A percentile compares a stretch with the other conserved stretches of the same genome.
These are phyloP conservation scores for Nomada fabriciana DNA, from an alignment of 2,888 invertebrate genomes.

Conservation along the genomic window DNA sequence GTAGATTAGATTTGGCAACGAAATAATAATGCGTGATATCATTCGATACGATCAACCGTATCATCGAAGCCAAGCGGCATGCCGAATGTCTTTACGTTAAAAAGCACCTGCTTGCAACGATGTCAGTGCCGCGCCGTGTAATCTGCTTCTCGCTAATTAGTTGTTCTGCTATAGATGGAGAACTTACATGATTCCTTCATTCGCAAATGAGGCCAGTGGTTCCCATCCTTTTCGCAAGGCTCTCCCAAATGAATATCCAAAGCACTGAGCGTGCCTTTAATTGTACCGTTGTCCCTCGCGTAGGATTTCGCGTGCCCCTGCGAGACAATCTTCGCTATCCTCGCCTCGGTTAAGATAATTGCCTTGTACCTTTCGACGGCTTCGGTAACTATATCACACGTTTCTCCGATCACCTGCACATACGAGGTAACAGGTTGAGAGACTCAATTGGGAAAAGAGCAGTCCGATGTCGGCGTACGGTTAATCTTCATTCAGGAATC, in stretches of 20 bases:
- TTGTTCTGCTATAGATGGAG: not conserved
- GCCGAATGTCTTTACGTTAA: not conserved
- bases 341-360: constrained; percentile 81
- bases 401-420: constrained; percentile 82
- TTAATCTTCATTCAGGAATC: not conserved
- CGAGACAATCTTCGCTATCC: constrained; percentile 57
- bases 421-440: not conserved
- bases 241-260: constrained; percentile 86
- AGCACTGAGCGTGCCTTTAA: constrained; percentile 84
- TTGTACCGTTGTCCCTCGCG: constrained; percentile 70
- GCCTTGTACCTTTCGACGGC: constrained; percentile 86
- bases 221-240: constrained; percentile 89
- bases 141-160: not conserved
- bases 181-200: constrained; percentile 93
- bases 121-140: not conserved
- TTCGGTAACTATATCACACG: constrained; percentile 86
- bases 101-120: not conserved
- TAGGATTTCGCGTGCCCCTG: constrained; percentile 51
- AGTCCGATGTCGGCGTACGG: not conserved
- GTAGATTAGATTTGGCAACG: too few relatives aligned
- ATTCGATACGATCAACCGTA: not conserved
- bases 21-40: not conserved
- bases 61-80: not conserved
- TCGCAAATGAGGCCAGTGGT: constrained; percentile 87
- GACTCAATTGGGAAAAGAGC: not conserved